Evolutionary conservation across 1,140 invertebrate species (phyloP).

Genomic region (Drosophila elegans): DNA sequence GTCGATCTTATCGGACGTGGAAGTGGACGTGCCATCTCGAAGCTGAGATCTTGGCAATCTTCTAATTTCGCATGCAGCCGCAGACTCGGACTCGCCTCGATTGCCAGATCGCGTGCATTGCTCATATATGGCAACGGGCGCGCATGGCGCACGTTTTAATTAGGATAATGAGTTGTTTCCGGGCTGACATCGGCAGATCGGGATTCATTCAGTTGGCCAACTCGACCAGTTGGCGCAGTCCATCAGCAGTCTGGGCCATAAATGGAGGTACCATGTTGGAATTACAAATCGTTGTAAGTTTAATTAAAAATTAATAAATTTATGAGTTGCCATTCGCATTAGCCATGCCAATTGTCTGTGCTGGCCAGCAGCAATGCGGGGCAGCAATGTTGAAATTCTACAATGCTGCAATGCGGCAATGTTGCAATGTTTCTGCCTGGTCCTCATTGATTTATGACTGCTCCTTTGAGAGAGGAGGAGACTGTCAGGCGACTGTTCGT

Average conservation of each 20-base stretch:
- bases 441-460: conserved; percentile 53
- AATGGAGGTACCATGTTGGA: conserved; percentile 67
- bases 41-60: conserved; percentile 39
- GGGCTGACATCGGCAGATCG: conserved; percentile 51
- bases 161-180: conserved; percentile 85
- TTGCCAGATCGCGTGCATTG: conserved; percentile 83
- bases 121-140: conserved; percentile 76
- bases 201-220: conserved; percentile 46
- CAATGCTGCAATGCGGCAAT: conserved; percentile 17
- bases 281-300: conserved; percentile 81
- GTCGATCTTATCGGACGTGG: conserved; percentile 36
- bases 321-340: conserved; percentile 80
- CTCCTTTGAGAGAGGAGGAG: conserved; percentile 47
- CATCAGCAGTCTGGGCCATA: conserved; percentile 58
- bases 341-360: conserved; percentile 75
- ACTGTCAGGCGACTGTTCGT: conserved; percentile 36
- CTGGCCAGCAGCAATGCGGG: conserved; percentile 55
- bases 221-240: conserved; percentile 12
- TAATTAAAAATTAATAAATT: conserved; percentile 84
- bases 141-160: conserved; percentile 84
- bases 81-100: conserved; percentile 57
- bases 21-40: conserved; percentile 46
- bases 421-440: conserved; percentile 24
- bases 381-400: conserved; percentile 27
- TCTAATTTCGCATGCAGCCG: conserved; percentile 81